Conservation (phyloP, 1,140 invertebrate species). For the Holcopasites calliopsidis region DNA sequence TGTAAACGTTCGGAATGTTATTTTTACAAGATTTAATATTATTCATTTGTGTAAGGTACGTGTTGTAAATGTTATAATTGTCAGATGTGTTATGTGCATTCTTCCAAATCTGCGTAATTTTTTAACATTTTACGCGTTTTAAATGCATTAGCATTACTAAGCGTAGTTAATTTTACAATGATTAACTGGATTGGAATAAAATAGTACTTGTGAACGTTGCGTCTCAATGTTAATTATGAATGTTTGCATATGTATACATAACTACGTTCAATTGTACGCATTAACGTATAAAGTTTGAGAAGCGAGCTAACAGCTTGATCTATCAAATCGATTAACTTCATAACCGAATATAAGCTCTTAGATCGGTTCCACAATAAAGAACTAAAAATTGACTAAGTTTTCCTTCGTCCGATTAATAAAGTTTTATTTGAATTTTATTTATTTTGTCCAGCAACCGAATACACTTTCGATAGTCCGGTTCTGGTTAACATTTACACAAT, state of each 20-base stretch:
- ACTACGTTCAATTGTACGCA: background rate
- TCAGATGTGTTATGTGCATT: background rate
- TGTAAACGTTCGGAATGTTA: background rate
- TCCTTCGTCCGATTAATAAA: background rate
- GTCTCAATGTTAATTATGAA: background rate
- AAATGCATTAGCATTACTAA: background rate
- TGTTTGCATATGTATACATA: conserved; percentile 4
- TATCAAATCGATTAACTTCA: background rate
- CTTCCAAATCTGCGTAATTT: background rate
- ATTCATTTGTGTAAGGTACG: background rate
- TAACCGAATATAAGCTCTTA: conserved; percentile 59
- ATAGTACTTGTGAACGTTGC: background rate
- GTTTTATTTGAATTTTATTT: conserved; percentile 18
- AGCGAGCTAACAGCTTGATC: background rate
- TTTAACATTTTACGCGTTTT: background rate
- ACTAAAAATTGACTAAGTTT: background rate
- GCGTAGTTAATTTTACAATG: background rate
- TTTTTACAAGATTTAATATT: background rate
- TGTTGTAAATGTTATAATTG: background rate
- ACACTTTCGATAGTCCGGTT: conserved; percentile 60
- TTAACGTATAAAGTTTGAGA: background rate
- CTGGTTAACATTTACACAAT: conserved; percentile 25
- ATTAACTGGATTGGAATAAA: background rate
- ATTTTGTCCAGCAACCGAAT: conserved; percentile 60
- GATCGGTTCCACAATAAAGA: conserved; percentile 55